Conservation (phyloP, 1,140 invertebrate species). For the Varroa destructor region DNA sequence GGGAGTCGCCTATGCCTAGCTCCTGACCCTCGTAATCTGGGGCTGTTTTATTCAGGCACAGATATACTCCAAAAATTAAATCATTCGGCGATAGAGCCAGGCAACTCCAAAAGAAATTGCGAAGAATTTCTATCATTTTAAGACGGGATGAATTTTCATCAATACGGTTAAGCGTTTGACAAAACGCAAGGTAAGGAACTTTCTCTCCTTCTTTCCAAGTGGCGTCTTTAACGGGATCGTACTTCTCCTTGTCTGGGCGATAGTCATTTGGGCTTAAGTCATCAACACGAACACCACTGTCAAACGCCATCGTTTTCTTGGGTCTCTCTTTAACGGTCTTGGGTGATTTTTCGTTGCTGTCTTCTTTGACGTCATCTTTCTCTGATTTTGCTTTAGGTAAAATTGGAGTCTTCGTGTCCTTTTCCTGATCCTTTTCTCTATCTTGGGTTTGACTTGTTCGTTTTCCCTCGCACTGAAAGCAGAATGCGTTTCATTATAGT, state of each 20-base stretch:
- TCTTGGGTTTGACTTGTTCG: no score
- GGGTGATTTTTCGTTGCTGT: not conserved
- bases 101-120: slow-evolving; percentile 86
- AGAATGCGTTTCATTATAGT: no score
- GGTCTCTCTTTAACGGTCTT: not conserved
- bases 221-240: slow-evolving; percentile 80
- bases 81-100: slow-evolving; percentile 74
- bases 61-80: slow-evolving; percentile 72
- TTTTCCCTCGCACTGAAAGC: no score
- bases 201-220: slow-evolving; percentile 63
- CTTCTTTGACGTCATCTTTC: slow-evolving; percentile 14
- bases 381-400: not conserved
- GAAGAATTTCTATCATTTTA: slow-evolving; percentile 84
- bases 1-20: slow-evolving; percentile 81
- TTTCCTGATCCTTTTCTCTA: no score
- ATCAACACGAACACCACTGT: not conserved
- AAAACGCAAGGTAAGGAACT: slow-evolving; percentile 80
- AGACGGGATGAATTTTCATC: slow-evolving; percentile 70
- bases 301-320: not conserved
- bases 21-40: slow-evolving; percentile 84
- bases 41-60: slow-evolving; percentile 86
- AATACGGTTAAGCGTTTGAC: slow-evolving; percentile 77
- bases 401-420: not conserved
- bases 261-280: slow-evolving; percentile 44
- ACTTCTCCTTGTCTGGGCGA: slow-evolving; percentile 59